Evolutionary conservation across 2,113 vertebrate species (phyloP).

Genomic region (Myotis lucifugus): DNA sequence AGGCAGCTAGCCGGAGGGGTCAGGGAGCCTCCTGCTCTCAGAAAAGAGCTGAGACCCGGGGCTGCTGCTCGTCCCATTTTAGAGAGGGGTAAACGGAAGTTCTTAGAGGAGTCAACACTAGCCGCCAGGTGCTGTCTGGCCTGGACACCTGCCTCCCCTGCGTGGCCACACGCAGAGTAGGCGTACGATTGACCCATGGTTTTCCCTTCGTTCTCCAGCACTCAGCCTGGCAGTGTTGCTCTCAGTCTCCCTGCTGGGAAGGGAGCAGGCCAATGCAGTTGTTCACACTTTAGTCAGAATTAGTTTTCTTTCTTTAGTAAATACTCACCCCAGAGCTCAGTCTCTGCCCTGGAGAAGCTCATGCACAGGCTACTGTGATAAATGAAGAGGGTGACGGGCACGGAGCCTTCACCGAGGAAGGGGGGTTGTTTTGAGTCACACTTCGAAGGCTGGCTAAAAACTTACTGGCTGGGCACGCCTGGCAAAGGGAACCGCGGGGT

Average conservation of each 20-base stretch:
- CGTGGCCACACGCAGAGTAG: background rate
- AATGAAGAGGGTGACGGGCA: background rate
- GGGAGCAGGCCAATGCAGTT: background rate
- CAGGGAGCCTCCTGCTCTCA: background rate
- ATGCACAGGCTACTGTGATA: background rate
- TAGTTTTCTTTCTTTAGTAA: constrained; percentile 12
- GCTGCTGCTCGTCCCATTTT: background rate
- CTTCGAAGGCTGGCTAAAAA: background rate
- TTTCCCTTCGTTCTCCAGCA: background rate
- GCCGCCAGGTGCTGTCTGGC: background rate
- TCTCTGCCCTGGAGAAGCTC: background rate
- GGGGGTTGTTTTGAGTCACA: background rate
- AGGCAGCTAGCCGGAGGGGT: background rate
- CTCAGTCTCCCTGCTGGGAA: background rate
- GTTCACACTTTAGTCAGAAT: constrained; percentile 46
- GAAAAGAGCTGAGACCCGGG: background rate
- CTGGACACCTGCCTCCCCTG: background rate
- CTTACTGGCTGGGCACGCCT: background rate
- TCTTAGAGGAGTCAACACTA: background rate
- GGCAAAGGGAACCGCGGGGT: background rate
- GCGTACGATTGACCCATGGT: accelerated
- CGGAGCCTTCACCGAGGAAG: background rate
- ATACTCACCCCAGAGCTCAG: background rate
- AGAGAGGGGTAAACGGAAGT: background rate
- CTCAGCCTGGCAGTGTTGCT: background rate